Conservation (phyloP, 2,113 vertebrate species). For the Pseudorasbora parva region DNA sequence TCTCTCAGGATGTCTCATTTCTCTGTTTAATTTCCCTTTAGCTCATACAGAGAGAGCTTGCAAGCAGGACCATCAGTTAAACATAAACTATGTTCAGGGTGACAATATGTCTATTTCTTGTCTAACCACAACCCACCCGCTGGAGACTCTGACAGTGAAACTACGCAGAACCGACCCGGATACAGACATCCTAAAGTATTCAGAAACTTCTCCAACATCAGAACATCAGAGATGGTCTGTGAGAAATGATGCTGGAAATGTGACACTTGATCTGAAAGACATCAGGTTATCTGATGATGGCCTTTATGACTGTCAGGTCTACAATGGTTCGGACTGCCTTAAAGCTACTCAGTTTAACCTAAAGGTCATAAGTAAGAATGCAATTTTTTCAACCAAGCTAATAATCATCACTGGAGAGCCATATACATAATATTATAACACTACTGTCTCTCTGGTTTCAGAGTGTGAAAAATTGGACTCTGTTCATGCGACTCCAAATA, state of each 20-base stretch:
- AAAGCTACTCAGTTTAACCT: background rate
- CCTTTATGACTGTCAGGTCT: background rate
- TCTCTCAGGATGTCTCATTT: background rate
- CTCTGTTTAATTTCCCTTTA: background rate
- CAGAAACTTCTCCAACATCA: background rate
- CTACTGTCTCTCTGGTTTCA: background rate
- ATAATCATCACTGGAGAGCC: background rate
- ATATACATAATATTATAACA: no score
- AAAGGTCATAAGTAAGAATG: background rate
- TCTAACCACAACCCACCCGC: background rate
- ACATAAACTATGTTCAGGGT: background rate
- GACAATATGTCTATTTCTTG: background rate
- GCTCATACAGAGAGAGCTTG: background rate
- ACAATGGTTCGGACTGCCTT: background rate
- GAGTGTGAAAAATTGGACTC: background rate
- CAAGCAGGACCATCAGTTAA: background rate
- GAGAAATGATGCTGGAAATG: background rate
- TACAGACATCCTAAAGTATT: background rate
- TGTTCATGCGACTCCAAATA: background rate
- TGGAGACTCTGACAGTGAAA: background rate
- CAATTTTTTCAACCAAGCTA: background rate
- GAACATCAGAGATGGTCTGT: constrained; percentile 12
- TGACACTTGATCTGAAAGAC: background rate
- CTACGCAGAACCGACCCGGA: background rate
- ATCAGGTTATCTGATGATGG: background rate